Base-by-base conservation (phyloP, 2,888 invertebrate genomes). In the Diarsia brunnea region DNA sequence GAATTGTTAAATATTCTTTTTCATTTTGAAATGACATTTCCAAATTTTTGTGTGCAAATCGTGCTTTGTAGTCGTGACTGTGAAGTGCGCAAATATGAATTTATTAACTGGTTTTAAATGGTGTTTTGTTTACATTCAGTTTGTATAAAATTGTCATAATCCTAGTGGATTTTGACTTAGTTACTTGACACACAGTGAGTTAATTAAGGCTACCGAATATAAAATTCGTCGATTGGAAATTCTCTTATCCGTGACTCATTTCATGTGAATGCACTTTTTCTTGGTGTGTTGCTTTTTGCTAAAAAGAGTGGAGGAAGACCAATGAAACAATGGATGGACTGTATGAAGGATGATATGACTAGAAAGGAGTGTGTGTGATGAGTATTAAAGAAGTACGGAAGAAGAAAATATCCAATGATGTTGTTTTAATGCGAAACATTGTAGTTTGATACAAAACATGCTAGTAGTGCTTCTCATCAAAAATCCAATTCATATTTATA, bases 11-110 rank as follows among this genome's bases (percentile, higher is more conserved):
- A 75, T 77, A 69, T 84, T 84, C 51, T 81, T 80, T 79, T 80
- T 79, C 69, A 75, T 89, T 87, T 87, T 82, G 81, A 77, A 88
- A 89, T 81, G 27, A 67, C 78, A 73, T 86, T 89, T 83, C 78
- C 69, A 84, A 89, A 89, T 84, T 80, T 74, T 80, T 70, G 66
- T 75, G 84, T 78, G 74, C 63, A 78, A 78, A 72, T 66, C 72
- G 45, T 69, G 31, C 49, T 72, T 73, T 71, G 73, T 63, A 43
- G 63, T 67, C 47, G n/a, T 64, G 21, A 60, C 47, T 55, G 63
- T 71, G 68, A 74, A 74, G 45, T 64, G 60, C 4, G 66, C 10
- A 67, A 77, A 68, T 71, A 82, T 58, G n/a, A 69, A 69, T 69
- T 70, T 64, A 51, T 60, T 63, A 21, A 31, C 24, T 31, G 24